These are phyloP conservation scores for Sebastes elongatus DNA, from an alignment of 2,797 vertebrate species.

Conservation along the genomic window DNA sequence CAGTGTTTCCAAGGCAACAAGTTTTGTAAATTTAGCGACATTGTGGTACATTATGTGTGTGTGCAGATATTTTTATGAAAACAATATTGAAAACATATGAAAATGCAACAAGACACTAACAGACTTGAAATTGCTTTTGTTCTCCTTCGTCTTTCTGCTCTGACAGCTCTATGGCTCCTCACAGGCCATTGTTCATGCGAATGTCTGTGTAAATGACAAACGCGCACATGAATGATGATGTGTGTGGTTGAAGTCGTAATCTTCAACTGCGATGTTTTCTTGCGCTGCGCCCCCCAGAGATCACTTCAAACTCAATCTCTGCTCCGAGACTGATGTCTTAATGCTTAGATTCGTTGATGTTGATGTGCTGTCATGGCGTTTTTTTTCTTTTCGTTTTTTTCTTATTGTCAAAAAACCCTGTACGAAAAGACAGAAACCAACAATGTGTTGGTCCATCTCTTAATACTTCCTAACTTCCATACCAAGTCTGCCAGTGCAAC, in stretches of 20 bases:
- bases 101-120: slow-evolving; percentile 5
- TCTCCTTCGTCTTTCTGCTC: neutral
- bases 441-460: neutral
- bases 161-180: slow-evolving; percentile 13
- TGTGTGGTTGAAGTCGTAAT: neutral
- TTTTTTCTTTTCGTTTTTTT: accelerated
- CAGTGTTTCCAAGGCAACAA: slow-evolving; percentile 74
- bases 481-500: neutral
- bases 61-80: slow-evolving; percentile 28
- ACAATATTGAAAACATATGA: slow-evolving; percentile 43
- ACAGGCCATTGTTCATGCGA: neutral
- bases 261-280: slow-evolving; percentile 4
- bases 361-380: neutral
- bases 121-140: slow-evolving; percentile 5
- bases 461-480: neutral
- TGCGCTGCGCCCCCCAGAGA: neutral
- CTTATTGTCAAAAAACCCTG: neutral
- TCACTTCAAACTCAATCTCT: neutral
- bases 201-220: slow-evolving; percentile 18
- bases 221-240: neutral
- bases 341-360: neutral
- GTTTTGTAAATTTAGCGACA: slow-evolving; percentile 62
- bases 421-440: neutral
- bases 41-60: slow-evolving; percentile 15
- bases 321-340: neutral